Evolutionary conservation across 2,797 vertebrate genomes (phyloP).

Genomic region (Cyclopterus lumpus): DNA sequence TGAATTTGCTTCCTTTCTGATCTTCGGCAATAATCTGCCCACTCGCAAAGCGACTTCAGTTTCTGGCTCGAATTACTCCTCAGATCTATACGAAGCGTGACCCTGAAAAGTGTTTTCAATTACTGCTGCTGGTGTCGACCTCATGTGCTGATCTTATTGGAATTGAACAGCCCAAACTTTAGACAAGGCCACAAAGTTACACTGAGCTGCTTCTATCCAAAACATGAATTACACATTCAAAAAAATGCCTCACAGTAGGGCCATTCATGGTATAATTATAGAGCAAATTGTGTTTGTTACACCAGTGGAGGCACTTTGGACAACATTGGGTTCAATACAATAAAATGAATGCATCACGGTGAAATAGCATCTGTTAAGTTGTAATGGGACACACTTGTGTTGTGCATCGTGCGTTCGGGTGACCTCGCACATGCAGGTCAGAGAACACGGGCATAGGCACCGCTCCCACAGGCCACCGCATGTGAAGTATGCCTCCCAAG

Average conservation of each 20-base stretch:
- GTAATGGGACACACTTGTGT: conserved; percentile 23
- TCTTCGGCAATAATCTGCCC: conserved; percentile 56
- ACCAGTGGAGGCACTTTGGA: conserved; percentile 1
- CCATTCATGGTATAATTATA: conserved; percentile 21
- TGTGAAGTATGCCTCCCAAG: conserved; percentile 6
- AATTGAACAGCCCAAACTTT: conserved; percentile 68
- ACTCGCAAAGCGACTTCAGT: conserved; percentile 60
- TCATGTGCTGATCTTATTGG: conserved; percentile 64
- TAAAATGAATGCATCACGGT: conserved; percentile 14
- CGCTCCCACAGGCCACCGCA: conserved; percentile 8
- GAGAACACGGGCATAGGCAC: conserved; percentile 17
- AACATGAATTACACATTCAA: conserved; percentile 46
- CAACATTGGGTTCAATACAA: not conserved
- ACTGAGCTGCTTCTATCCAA: conserved; percentile 24
- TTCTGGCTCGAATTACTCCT: conserved; percentile 67
- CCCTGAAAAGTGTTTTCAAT: conserved; percentile 78
- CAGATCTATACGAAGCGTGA: conserved; percentile 65
- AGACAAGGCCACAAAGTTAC: conserved; percentile 49
- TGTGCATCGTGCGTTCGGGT: conserved; percentile 19
- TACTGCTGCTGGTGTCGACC: conserved; percentile 61
- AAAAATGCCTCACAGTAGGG: conserved; percentile 22
- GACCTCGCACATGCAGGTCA: conserved; percentile 14
- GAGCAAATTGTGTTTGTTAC: conserved; percentile 29
- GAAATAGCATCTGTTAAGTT: conserved; percentile 27
- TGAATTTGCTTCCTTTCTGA: conserved; percentile 53